Conservation (phyloP, 2,797 vertebrate species). For the Sebastes kiyomatsui region DNA sequence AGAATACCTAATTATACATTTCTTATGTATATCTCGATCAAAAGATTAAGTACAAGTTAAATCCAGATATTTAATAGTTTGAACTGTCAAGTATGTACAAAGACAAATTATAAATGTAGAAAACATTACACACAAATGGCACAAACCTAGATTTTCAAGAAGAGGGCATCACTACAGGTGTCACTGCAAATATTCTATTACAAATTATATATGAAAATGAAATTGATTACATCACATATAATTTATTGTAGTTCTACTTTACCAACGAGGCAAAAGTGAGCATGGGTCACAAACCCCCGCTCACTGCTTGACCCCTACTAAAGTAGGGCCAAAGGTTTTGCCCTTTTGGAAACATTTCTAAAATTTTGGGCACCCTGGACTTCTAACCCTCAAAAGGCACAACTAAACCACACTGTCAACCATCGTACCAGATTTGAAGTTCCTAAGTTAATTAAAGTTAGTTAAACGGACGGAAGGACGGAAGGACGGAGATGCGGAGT, state of each 20-base stretch:
- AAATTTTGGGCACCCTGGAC: rapidly evolving
- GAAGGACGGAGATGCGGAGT: too few relatives aligned
- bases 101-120: conserved; percentile 14
- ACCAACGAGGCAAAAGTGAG: not conserved
- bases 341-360: rapidly evolving
- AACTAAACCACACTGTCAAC: too few relatives aligned
- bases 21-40: too few relatives aligned
- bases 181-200: not conserved
- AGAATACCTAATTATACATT: too few relatives aligned
- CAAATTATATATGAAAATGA: not conserved
- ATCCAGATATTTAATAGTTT: not conserved
- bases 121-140: conserved; percentile 14
- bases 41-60: not conserved
- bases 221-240: not conserved
- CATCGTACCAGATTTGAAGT: too few relatives aligned
- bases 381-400: too few relatives aligned
- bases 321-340: too few relatives aligned
- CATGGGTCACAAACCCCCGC: too few relatives aligned
- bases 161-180: not conserved
- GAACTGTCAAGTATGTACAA: not conserved
- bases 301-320: too few relatives aligned
- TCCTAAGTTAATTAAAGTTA: too few relatives aligned
- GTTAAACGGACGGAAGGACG: too few relatives aligned
- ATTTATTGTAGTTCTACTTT: not conserved
- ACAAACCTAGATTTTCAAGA: not conserved